These are phyloP conservation scores for Apis dorsata DNA, from an alignment of 1,140 invertebrate species.

Conservation along the genomic window DNA sequence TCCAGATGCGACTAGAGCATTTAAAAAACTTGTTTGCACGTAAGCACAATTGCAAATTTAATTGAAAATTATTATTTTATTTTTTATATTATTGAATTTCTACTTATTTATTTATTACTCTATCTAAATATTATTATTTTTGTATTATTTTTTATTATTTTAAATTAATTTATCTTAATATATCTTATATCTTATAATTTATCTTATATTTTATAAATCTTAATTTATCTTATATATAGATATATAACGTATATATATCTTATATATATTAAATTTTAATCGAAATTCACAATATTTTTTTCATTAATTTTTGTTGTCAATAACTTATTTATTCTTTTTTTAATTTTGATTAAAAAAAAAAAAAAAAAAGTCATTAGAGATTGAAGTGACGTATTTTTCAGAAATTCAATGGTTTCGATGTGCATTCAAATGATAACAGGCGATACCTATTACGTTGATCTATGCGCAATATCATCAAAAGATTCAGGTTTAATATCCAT, in stretches of 20 bases:
- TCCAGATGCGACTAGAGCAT: slow-evolving; percentile 72
- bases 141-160: background rate
- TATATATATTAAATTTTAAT: too few species aligned
- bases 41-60: slow-evolving; percentile 61
- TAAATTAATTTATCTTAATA: too few species aligned
- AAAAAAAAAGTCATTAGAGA: background rate
- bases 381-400: background rate
- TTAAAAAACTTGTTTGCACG: slow-evolving; percentile 76
- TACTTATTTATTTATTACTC: background rate
- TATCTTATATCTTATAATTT: too few species aligned
- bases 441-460: slow-evolving; percentile 34
- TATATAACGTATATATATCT: too few species aligned
- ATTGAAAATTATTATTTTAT: background rate
- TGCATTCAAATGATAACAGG: background rate
- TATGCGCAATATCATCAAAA: background rate
- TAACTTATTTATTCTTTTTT: too few species aligned
- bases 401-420: slow-evolving; percentile 31
- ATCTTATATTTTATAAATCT: too few species aligned
- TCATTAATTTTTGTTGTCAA: too few species aligned
- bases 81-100: background rate
- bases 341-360: too few species aligned
- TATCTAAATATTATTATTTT: background rate
- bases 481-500: slow-evolving; percentile 72
- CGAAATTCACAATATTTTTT: too few species aligned
- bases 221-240: too few species aligned